Percentiles rank a stretch among this genome's conserved stretches.
phyloP scores from a whole-genome alignment of 53 echinoderm and acorn worm species.

The Echinarachnius parma region DNA sequence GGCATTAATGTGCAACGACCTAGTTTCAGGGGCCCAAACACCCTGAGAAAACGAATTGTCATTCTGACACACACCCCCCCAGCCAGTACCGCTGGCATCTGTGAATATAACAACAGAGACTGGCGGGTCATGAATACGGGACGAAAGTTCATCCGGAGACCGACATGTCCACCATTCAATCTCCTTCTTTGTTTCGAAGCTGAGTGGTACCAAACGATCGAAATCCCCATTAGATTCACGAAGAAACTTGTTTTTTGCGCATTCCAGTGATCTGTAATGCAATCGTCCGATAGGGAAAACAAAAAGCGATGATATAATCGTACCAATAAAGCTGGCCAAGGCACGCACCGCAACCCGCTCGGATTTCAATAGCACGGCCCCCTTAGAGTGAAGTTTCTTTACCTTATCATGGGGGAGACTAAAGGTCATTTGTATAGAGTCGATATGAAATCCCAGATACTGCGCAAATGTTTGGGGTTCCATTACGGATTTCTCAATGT shows the following conservation, averaged over 20 bases:
- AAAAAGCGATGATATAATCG: constrained; percentile 23
- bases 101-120: constrained; percentile 35
- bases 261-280: constrained; percentile 26
- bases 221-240: constrained; percentile 24
- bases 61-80: constrained; percentile 37
- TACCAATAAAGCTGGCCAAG: constrained; percentile 22
- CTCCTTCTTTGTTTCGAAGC: neutral
- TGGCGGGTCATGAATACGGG: constrained; percentile 21
- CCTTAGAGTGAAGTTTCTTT: constrained; percentile 1
- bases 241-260: constrained; percentile 5
- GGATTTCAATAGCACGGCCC: neutral
- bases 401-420: neutral
- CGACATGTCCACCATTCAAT: neutral
- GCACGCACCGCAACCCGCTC: neutral
- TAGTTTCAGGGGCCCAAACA: neutral
- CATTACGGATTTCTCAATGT: neutral
- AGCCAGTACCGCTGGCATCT: constrained; percentile 30
- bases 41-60: constrained; percentile 34
- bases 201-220: neutral
- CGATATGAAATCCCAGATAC: constrained; percentile 7
- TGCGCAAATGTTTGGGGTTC: neutral
- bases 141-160: neutral
- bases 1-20: constrained; percentile 11
- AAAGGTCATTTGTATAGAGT: neutral
- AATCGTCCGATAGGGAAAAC: constrained; percentile 18